These are phyloP conservation scores for Rhysida immarginata DNA, from an alignment of 1,140 invertebrate species.

Conservation along the genomic window DNA sequence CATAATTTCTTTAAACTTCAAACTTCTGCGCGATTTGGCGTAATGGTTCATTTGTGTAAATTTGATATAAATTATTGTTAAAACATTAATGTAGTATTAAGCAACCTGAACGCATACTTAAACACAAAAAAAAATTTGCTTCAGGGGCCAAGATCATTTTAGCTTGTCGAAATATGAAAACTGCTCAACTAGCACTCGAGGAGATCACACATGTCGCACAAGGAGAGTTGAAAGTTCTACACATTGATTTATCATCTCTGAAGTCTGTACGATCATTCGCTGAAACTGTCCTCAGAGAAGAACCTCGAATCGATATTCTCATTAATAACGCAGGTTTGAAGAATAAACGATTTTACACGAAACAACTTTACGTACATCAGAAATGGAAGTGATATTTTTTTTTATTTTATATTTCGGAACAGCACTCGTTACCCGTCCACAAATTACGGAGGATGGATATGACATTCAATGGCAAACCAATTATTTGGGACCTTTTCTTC, in stretches of 20 bases:
- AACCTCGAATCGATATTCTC: constrained; percentile 47
- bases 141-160: constrained; percentile 51
- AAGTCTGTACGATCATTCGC: constrained; percentile 51
- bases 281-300: constrained; percentile 40
- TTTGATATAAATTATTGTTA: too few relatives aligned
- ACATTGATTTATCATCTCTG: constrained; percentile 51
- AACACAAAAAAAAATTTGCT: too few relatives aligned
- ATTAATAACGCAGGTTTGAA: constrained; percentile 43
- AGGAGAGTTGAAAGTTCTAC: constrained; percentile 43
- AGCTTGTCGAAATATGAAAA: constrained; percentile 48
- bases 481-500: constrained; percentile 66
- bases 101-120: too few relatives aligned
- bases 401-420: too few relatives aligned
- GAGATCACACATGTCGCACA: constrained; percentile 39
- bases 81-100: too few relatives aligned
- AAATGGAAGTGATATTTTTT: background rate
- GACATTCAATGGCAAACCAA: constrained; percentile 68
- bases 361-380: background rate
- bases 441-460: constrained; percentile 57
- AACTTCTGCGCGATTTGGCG: too few relatives aligned
- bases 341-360: too few relatives aligned
- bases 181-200: constrained; percentile 39
- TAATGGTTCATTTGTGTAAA: too few relatives aligned
- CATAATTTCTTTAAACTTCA: too few relatives aligned
- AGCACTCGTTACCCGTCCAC: constrained; percentile 20